These are phyloP conservation scores for Brachionus asplanchnoidis DNA, from an alignment of 1,140 invertebrate species.

Conservation along the genomic window DNA sequence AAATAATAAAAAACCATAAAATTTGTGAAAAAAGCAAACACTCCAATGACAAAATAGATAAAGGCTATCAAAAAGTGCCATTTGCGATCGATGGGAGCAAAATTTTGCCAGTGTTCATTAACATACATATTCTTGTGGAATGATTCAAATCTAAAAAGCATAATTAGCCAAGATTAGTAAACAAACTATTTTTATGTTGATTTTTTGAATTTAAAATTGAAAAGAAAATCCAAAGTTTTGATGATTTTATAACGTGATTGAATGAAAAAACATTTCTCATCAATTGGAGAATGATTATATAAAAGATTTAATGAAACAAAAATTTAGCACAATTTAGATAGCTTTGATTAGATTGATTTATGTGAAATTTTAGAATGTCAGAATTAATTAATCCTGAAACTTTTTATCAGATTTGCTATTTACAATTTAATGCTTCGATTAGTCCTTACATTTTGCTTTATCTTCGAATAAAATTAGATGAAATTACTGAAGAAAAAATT, in stretches of 20 bases:
- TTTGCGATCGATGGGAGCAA: slow-evolving; percentile 5
- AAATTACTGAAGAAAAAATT: too few relatives aligned
- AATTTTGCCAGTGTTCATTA: slow-evolving; percentile 22
- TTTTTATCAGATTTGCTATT: not conserved
- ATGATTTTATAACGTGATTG: not conserved
- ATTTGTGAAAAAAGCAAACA: slow-evolving; percentile 16
- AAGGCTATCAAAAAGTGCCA: slow-evolving; percentile 25
- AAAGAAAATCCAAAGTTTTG: not conserved
- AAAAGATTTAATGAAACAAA: not conserved
- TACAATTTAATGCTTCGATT: not conserved
- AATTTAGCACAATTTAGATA: not conserved
- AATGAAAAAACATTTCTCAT: not conserved
- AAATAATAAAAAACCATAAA: slow-evolving; percentile 27
- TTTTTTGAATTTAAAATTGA: not conserved
- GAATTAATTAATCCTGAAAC: not conserved
- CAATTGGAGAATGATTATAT: not conserved
- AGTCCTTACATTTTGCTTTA: not conserved
- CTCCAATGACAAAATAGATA: not conserved
- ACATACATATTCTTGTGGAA: slow-evolving; percentile 10
- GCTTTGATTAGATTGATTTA: not conserved
- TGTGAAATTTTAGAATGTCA: not conserved
- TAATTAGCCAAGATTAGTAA: not conserved
- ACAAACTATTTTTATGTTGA: not conserved
- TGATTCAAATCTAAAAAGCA: not conserved
- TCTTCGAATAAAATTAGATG: too few relatives aligned